Evolutionary conservation across 2,888 invertebrate species (phyloP).

Genomic region (Boloria euphrosyne): DNA sequence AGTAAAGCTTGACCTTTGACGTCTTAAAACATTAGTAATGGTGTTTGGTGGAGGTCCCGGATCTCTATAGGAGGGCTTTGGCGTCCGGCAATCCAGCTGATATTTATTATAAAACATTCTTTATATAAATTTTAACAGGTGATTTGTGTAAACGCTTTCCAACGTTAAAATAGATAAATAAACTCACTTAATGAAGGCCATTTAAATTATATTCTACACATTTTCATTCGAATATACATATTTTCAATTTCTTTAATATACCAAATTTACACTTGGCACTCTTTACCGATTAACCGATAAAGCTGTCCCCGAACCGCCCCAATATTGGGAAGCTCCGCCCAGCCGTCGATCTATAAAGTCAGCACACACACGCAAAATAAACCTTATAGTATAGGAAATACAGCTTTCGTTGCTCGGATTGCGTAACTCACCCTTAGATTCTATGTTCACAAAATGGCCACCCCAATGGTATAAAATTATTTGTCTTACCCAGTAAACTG

Average conservation of each 20-base stretch:
- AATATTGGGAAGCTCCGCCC: slow-evolving; percentile 60
- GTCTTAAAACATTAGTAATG: no score
- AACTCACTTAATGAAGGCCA: no score
- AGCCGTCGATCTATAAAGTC: slow-evolving; percentile 45
- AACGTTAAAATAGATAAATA: no score
- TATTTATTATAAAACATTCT: no score
- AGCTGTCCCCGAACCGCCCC: slow-evolving; percentile 56
- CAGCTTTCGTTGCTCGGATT: slow-evolving; percentile 30
- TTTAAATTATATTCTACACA: not conserved
- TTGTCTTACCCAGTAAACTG: slow-evolving; percentile 42
- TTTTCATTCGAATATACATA: not conserved
- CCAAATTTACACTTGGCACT: slow-evolving; percentile 38
- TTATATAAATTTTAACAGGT: no score
- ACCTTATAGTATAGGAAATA: slow-evolving; percentile 46
- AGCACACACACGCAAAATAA: slow-evolving; percentile 40
- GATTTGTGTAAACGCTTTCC: no score
- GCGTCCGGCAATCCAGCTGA: no score
- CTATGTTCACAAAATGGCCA: slow-evolving; percentile 47
- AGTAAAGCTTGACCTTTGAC: no score
- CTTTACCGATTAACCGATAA: slow-evolving; percentile 33
- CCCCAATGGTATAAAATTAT: slow-evolving; percentile 69
- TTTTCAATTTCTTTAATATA: not conserved
- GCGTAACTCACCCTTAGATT: slow-evolving; percentile 42
- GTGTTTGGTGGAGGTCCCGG: no score
- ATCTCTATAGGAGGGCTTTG: no score